Evolutionary conservation across 2,113 vertebrate genomes (phyloP).

Genomic region (Oncorhynchus masou): DNA sequence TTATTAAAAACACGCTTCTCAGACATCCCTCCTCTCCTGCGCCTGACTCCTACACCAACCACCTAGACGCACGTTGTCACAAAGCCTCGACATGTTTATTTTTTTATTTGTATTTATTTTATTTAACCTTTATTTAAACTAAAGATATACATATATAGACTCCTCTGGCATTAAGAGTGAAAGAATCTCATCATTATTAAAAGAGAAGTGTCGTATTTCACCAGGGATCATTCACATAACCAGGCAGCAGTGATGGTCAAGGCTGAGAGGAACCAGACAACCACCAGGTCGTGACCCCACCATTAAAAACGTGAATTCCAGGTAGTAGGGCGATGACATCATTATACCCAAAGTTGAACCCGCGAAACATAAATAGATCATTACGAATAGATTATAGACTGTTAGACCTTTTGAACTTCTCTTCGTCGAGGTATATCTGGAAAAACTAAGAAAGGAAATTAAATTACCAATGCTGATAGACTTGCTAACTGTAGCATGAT

Average conservation of each 20-base stretch:
- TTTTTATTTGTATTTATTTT: too few relatives aligned
- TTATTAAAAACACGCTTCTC: too few relatives aligned
- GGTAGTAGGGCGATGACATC: background rate
- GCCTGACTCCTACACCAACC: too few relatives aligned
- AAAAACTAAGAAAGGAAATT: background rate
- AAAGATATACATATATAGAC: background rate
- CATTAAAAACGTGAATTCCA: background rate
- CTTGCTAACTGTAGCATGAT: background rate
- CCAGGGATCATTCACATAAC: background rate
- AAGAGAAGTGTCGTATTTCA: background rate
- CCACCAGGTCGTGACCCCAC: background rate
- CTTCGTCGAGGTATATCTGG: background rate
- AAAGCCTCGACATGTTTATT: background rate
- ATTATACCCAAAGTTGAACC: background rate
- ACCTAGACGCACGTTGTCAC: too few relatives aligned
- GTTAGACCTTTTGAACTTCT: background rate
- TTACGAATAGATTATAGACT: slow-evolving; percentile 3
- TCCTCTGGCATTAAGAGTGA: background rate
- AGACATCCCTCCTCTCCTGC: too few relatives aligned
- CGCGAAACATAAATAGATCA: background rate
- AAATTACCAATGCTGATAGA: too few relatives aligned
- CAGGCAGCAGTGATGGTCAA: background rate
- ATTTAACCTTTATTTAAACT: too few relatives aligned
- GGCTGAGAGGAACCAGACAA: background rate
- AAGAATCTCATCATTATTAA: background rate